Evolutionary conservation across 1,140 invertebrate genomes (phyloP).

Genomic region (Diorhabda carinulata): DNA sequence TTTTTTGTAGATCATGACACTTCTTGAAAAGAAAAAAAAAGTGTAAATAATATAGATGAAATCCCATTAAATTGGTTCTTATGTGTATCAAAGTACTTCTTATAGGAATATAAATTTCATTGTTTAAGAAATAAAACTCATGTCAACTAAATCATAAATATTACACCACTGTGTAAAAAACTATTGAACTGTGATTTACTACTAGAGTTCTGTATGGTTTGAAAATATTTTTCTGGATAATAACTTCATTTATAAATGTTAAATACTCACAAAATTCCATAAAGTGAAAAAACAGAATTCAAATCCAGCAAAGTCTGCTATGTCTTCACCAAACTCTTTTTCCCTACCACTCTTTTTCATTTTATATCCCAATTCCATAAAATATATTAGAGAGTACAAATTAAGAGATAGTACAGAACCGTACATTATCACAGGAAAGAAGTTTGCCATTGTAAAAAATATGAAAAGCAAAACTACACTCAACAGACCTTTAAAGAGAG

Average conservation of each 20-base stretch:
- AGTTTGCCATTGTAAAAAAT: constrained; percentile 2
- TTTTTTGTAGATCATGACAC: too few species aligned
- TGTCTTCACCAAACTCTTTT: neutral
- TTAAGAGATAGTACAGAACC: neutral
- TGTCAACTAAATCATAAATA: too few species aligned
- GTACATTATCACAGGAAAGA: neutral
- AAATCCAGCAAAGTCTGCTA: constrained; percentile 8
- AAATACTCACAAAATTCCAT: constrained; percentile 26
- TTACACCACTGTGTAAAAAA: too few species aligned
- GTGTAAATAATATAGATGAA: too few species aligned
- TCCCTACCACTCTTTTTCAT: neutral
- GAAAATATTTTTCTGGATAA: neutral
- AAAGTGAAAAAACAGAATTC: constrained; percentile 21
- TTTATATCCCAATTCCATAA: neutral
- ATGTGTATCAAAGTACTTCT: too few species aligned
- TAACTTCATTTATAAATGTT: neutral
- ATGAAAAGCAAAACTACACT: neutral
- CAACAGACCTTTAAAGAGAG: too few species aligned
- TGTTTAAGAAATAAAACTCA: too few species aligned
- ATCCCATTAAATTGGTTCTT: too few species aligned
- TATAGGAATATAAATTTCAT: too few species aligned
- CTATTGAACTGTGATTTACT: too few species aligned
- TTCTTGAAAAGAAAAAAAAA: too few species aligned
- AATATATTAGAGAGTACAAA: constrained; percentile 10
- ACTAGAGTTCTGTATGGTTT: too few species aligned